Evolutionary conservation across 2,888 invertebrate genomes (phyloP).

Genomic region (Drosophila melanosoma): DNA sequence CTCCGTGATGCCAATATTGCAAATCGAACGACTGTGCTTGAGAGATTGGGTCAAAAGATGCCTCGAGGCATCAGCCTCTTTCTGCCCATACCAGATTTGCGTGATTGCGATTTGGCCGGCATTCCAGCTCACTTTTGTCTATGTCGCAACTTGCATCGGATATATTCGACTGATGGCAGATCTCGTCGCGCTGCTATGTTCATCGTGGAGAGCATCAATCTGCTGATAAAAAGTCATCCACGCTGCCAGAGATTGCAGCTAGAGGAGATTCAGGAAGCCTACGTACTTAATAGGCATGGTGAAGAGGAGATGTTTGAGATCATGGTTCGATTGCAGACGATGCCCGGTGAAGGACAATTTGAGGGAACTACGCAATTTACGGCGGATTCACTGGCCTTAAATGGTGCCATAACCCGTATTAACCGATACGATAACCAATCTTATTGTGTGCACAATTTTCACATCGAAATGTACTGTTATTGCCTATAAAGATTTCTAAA

Average conservation of each 20-base stretch:
- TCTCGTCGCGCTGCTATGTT: slow-evolving; percentile 45
- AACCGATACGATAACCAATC: slow-evolving; percentile 52
- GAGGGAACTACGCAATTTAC: slow-evolving; percentile 36
- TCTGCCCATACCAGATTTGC: slow-evolving; percentile 88
- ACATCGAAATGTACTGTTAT: slow-evolving; percentile 54
- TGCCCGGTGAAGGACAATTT: slow-evolving; percentile 51
- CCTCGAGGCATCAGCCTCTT: slow-evolving; percentile 91
- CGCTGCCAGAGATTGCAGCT: slow-evolving; percentile 40
- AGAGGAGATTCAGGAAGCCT: slow-evolving; percentile 20
- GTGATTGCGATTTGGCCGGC: slow-evolving; percentile 90
- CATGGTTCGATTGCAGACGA: slow-evolving; percentile 37
- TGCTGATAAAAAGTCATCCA: background rate
- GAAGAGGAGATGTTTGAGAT: slow-evolving; percentile 22
- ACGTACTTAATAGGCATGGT: slow-evolving; percentile 4
- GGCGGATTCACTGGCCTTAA: slow-evolving; percentile 9
- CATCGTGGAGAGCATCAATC: slow-evolving; percentile 49
- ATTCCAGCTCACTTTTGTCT: slow-evolving; percentile 94
- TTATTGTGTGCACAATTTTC: slow-evolving; percentile 37
- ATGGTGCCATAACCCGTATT: slow-evolving; percentile 44
- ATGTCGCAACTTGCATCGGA: slow-evolving; percentile 86
- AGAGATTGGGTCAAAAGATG: slow-evolving; percentile 70
- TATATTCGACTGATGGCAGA: slow-evolving; percentile 18
- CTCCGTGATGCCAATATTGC: slow-evolving; percentile 85
- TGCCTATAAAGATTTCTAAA: slow-evolving; percentile 16
- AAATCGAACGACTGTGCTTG: slow-evolving; percentile 75